Evolutionary conservation across 1,140 invertebrate species (phyloP).

Genomic region (Meteorus sp.): DNA sequence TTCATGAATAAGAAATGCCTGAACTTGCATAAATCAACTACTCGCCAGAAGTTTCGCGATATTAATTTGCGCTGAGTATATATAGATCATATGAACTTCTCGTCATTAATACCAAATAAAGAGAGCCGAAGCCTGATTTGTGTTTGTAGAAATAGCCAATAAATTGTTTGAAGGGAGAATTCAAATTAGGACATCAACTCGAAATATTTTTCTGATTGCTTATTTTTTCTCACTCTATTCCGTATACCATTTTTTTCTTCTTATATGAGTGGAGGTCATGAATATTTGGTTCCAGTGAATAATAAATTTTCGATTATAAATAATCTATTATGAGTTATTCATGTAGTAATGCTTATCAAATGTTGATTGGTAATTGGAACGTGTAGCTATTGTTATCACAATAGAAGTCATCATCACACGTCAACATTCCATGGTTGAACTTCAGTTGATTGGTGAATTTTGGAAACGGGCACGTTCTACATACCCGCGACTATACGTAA

Average conservation of each 20-base stretch:
- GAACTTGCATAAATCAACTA: not conserved
- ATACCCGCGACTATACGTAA: constrained; percentile 6
- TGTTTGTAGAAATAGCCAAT: not conserved
- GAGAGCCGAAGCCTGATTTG: constrained; percentile 21
- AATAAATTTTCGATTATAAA: too few species aligned
- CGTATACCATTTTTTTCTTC: not conserved
- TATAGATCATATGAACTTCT: constrained; percentile 2
- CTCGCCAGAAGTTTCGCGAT: too few species aligned
- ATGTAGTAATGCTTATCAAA: too few species aligned
- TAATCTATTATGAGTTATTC: too few species aligned
- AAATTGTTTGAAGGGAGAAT: not conserved
- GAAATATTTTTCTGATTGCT: not conserved
- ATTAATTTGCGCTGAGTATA: not conserved
- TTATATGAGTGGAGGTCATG: constrained; percentile 50
- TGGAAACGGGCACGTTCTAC: too few species aligned
- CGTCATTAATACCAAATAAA: constrained; percentile 25
- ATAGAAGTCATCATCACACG: not conserved
- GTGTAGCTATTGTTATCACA: constrained; percentile 9
- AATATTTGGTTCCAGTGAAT: too few species aligned
- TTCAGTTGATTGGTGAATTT: too few species aligned
- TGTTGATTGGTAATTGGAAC: too few species aligned
- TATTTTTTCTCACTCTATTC: not conserved
- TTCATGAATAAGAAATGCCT: too few species aligned
- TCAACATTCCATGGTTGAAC: too few species aligned
- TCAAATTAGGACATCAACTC: not conserved